Base-by-base conservation (phyloP, 2,888 invertebrate genomes). In the Epsilonema sp. region DNA sequence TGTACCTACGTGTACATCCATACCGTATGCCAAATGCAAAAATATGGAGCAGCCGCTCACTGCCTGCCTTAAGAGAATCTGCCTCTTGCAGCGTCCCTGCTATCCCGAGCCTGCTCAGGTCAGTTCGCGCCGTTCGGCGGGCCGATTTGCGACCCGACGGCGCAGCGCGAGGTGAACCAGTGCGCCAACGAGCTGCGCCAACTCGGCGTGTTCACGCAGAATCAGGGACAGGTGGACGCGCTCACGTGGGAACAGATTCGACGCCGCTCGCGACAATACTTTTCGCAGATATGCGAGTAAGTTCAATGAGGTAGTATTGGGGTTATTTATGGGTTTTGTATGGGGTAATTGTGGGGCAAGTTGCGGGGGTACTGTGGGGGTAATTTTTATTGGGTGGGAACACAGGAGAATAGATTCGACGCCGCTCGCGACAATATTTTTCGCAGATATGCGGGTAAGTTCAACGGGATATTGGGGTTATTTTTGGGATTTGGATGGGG, bases 241-340 rank as follows among this genome's bases (percentile, higher is more conserved):
- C 37, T 45, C 13, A 46, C 49, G 8, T 49, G 39, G 36, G 46
- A 49, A 11, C 45, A 41, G 19, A 31, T 57, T 42, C 52, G 52
- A 50, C 51, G 50, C n/a, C 54, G 51, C 25, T 52, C 52, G 1
- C 52, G 51, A 25, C 26, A 52, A 21, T 52, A 54, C 47, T 53
- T 57, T 37, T 45, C 49, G 2, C 52, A 54, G 40, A 52, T 56
- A 48, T 57, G 57, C 53, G 44, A 44, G 57, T 57, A 31, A 40
- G 49, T 11, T 11, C n/a, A n/a, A n/a, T n/a, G n/a, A n/a, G n/a
- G n/a, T n/a, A n/a, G n/a, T n/a, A n/a, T n/a, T n/a, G n/a, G n/a
- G n/a, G n/a, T n/a, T n/a, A n/a, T n/a, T n/a, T n/a, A n/a, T n/a
- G n/a, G n/a, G n/a, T n/a, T n/a, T n/a, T n/a, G n/a, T n/a, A n/a